These are phyloP conservation scores for Trogon melanurus DNA, from an alignment of 2,113 vertebrate genomes.

Conservation along the genomic window DNA sequence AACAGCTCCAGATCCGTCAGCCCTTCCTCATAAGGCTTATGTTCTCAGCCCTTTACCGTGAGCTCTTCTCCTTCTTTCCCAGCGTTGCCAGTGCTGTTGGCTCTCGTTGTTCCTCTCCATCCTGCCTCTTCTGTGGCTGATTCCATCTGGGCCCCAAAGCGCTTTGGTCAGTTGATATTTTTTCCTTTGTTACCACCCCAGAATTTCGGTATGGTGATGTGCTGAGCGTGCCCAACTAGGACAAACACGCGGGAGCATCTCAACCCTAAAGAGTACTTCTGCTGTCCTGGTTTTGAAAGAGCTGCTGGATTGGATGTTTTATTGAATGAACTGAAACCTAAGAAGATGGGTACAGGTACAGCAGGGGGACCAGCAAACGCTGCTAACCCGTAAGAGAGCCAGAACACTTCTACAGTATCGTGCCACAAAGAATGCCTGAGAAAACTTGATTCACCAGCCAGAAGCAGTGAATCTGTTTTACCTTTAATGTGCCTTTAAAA, in stretches of 20 bases:
- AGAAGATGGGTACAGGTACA: not conserved
- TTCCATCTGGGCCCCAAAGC: not conserved
- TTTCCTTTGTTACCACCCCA: not conserved
- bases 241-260: not conserved
- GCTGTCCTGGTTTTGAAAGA: not conserved
- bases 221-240: not conserved
- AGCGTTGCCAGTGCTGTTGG: not conserved
- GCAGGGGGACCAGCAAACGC: not conserved
- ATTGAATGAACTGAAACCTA: not conserved
- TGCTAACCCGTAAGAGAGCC: not conserved
- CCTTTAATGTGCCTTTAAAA: not conserved
- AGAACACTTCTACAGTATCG: not conserved
- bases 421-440: not conserved
- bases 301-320: not conserved
- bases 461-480: not conserved
- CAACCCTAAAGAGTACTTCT: not conserved
- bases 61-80: not conserved
- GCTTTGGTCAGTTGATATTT: not conserved
- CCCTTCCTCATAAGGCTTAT: too few species aligned
- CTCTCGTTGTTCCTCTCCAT: not conserved
- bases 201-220: not conserved
- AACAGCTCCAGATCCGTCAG: too few species aligned
- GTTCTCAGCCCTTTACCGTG: too few species aligned
- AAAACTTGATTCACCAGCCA: not conserved
- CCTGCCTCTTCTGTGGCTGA: not conserved